Evolutionary conservation across 1,140 invertebrate species (phyloP), one percentile per base, ranked within the genome.

Genomic region (Lerema accius): DNA sequence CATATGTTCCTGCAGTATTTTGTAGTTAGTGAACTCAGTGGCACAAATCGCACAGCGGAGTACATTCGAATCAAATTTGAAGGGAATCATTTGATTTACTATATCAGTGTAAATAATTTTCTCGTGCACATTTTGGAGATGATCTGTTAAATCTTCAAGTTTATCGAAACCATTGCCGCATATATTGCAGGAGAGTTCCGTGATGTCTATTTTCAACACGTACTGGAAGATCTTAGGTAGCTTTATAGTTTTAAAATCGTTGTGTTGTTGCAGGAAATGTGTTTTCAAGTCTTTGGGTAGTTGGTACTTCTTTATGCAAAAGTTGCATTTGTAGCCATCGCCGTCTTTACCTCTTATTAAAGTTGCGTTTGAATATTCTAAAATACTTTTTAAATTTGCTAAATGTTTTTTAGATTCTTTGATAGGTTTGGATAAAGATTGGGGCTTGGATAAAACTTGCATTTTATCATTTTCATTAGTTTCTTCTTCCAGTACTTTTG

Each of bases 141-240:
- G 80, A 0, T 49, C 17, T 1, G 66, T 55, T 0, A 76, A 46
- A 4, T 67, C 46, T 5, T 76, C 69, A 6, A 83, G 37, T 43
- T 46, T 69, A 0, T 58, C 37, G 5, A 80, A 59, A 23, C 32
- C 16, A 5, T n/a, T 40, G 4, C 60, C 43, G 35, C 80, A 83
- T 17, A 80, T 9, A 9, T 63, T 60, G 51, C 80, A 83, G 62
- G 73, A 64, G 0, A 84, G 35, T 15, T 53, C 55, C 0, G 82
- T 84, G 48, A 84, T 74, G 15, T 83, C 80, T 13, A 83, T 45
- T 67, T 78, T 80, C 5, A 76, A 45, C 0, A 67, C 37, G 17
- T 53, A 67, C 16, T 73, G 60, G 19, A 64, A 59, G n/a, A 56
- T 55, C 51, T 64, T 63, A 16, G 65, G 56, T 39, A 62, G 7